Evolutionary conservation across 2,888 invertebrate genomes (phyloP).

Genomic region (Carcina quercana): DNA sequence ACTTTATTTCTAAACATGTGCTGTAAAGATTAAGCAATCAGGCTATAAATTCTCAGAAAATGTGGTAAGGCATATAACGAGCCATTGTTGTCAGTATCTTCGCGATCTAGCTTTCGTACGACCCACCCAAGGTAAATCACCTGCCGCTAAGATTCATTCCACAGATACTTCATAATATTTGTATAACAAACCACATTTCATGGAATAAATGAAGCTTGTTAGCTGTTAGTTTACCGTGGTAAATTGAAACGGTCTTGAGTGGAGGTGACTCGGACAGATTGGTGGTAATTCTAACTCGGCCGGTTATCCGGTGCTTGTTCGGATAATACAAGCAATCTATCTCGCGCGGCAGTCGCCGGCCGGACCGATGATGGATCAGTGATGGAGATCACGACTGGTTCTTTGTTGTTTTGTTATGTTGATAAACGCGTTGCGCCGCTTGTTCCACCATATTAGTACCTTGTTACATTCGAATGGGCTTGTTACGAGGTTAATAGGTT

Average conservation of each 20-base stretch:
- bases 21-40: constrained; percentile 1
- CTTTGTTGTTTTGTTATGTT: constrained; percentile 62
- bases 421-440: constrained; percentile 52
- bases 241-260: constrained; percentile 38
- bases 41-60: constrained; percentile 20
- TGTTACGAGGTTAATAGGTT: constrained; percentile 53
- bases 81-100: constrained; percentile 35
- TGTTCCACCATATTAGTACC: constrained; percentile 50
- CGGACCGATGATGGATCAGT: constrained; percentile 59
- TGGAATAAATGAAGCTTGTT: constrained; percentile 35
- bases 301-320: constrained; percentile 51
- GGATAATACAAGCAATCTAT: constrained; percentile 65
- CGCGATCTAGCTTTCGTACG: constrained; percentile 27
- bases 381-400: constrained; percentile 63
- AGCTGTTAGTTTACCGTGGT: constrained; percentile 33
- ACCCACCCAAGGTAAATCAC: constrained; percentile 31
- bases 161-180: constrained; percentile 27
- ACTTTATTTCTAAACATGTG: background rate
- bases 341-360: constrained; percentile 38
- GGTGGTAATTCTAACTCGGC: constrained; percentile 51
- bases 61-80: constrained; percentile 24
- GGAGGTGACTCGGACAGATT: constrained; percentile 52
- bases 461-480: constrained; percentile 60
- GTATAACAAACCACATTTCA: constrained; percentile 29
- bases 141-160: constrained; percentile 28